phyloP scores from a whole-genome alignment of 2,113 vertebrate genomes.

The Haliaeetus leucogaster region DNA sequence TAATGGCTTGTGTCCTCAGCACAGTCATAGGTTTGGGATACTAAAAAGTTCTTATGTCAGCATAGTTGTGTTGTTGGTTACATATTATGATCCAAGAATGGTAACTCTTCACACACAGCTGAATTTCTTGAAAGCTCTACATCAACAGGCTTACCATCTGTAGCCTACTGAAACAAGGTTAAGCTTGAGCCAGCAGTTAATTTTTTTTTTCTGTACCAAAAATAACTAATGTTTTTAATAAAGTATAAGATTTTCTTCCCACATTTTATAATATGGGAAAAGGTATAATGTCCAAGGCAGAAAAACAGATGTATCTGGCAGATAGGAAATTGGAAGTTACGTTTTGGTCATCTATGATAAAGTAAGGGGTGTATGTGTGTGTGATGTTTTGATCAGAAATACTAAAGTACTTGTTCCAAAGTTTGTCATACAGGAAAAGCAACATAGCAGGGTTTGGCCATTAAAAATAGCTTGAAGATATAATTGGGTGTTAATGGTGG shows the following conservation, averaged over 20 bases:
- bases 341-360: neutral
- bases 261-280: neutral
- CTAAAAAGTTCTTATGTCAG: neutral
- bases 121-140: neutral
- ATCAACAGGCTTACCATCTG: neutral
- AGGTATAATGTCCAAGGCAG: neutral
- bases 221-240: neutral
- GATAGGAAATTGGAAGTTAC: neutral
- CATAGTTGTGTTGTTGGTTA: neutral
- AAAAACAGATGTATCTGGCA: neutral
- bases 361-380: fast-evolving
- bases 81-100: neutral
- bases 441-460: neutral
- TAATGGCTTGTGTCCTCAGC: neutral
- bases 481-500: neutral
- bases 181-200: neutral
- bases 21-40: neutral
- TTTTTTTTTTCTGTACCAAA: neutral
- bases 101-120: neutral
- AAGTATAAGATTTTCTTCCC: neutral
- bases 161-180: neutral
- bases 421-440: neutral
- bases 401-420: neutral
- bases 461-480: neutral
- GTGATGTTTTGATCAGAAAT: neutral